These are phyloP conservation scores for Pristionchus maxplancki DNA, from an alignment of 2,888 invertebrate species.

Conservation along the genomic window DNA sequence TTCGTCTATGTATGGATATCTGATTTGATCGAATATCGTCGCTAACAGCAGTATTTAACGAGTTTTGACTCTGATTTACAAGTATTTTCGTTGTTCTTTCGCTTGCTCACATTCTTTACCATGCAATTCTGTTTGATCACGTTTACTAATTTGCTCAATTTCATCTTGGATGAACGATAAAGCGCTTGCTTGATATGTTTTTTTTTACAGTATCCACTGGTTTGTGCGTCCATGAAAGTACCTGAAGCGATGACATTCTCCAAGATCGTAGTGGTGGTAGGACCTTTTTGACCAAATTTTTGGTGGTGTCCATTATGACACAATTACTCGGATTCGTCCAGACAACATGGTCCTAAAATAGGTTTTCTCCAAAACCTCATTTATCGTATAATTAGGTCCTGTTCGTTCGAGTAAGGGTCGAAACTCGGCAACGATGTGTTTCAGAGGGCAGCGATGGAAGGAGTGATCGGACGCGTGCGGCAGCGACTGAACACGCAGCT, in stretches of 20 bases:
- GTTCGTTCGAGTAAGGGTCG: too few relatives aligned
- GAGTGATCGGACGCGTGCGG: background rate
- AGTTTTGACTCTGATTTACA: conserved; percentile 1
- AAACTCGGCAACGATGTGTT: too few relatives aligned
- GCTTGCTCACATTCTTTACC: background rate
- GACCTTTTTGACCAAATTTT: too few relatives aligned
- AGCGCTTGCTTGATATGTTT: background rate
- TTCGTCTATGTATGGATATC: background rate
- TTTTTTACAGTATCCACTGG: background rate
- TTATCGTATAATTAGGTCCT: too few relatives aligned
- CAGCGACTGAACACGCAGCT: background rate
- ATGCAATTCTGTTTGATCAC: background rate
- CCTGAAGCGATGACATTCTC: too few relatives aligned
- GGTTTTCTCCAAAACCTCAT: too few relatives aligned
- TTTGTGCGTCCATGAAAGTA: background rate
- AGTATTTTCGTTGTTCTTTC: background rate
- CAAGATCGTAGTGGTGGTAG: too few relatives aligned
- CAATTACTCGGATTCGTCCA: too few relatives aligned
- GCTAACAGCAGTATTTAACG: conserved; percentile 7
- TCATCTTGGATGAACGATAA: background rate
- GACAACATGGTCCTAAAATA: too few relatives aligned
- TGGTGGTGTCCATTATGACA: too few relatives aligned
- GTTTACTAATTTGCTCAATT: background rate
- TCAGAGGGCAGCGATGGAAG: background rate
- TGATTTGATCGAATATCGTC: background rate